Evolutionary conservation across 2,888 invertebrate genomes (phyloP), one percentile per base, ranked within the genome.

Genomic region (Autographa gamma): DNA sequence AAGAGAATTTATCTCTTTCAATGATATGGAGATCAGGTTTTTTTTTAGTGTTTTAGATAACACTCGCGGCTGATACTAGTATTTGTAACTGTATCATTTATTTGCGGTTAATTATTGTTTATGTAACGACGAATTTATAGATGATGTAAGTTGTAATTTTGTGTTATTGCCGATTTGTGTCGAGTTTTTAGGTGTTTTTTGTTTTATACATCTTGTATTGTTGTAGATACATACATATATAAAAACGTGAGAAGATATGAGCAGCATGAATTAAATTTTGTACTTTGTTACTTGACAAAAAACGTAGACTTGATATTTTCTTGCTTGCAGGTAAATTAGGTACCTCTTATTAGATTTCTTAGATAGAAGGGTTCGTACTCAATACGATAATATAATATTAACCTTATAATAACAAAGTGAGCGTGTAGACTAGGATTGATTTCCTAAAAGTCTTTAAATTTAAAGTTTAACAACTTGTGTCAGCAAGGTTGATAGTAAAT

Each of bases 1-100:
- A 85, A 82, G 65, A 52, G 18, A 34, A 56, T 32, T 76, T 79
- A 77, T 83, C 81, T 73, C 25, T 31, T 34, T 60, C 63, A 52
- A 60, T 84, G 82, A 76, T 73, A 65, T 25, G 66, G 25, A 65
- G 69, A 69, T 64, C 48, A 34, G 31, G 18, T 13, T 52, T 38
- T 68, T 54, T 71, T 64, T 60, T 16, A n/a, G 13, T 19, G 56
- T 56, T 54, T 63, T 19, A 13, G 32, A 25, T 63, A 56, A 63
- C 14, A 25, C 54, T 25, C 54, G 54, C 25, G 54, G n/a, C 16
- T n/a, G 48, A 48, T 48, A 48, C 48, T n/a, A 48, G n/a, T 48
- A 48, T 56, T 13, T 56, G 13, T 56, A 18, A 54, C 25, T 25
- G 54, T 56, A 25, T 13, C 54, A 56, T 25, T 13, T 56, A 19